Base-by-base conservation (phyloP, 2,113 vertebrate species). In the Rafetus swinhoei region DNA sequence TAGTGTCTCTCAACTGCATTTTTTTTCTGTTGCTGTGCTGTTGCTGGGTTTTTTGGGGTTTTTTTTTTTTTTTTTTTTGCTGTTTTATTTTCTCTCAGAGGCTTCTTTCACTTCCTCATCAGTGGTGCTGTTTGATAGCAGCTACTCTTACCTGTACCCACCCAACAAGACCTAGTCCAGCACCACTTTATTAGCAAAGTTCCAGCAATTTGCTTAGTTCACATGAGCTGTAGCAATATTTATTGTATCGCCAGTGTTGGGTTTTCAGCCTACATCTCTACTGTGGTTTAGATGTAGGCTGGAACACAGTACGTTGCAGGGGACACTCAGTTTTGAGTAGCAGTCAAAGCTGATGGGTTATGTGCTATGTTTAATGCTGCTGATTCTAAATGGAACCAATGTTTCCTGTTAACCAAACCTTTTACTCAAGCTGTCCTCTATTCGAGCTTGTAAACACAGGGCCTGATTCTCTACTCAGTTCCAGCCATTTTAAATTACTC, bases 351-450 rank as follows among this genome's bases (percentile, higher is more conserved):
- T 8, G 22, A 19, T 45, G 53, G 14, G 53, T 54, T 54, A 54
- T 39, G 65, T 29, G 56, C 21, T 65, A 35, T 13, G 21, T 16
- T 12, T 91, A 82, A 65, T 55, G 25, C 32, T 79, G 45, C 11
- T 24, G 7, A 50, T 77, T 77, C 39, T 25, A 50, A 50, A 35
- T 45, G 74, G 74, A 50, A 77, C 21, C 50, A 22, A 77, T 77
- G 74, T 77, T 50, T 77, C 39, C 39, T 22, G 27, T 77, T 77
- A 86, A 35, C 7, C 55, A 82, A 0, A 29, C 2, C 24, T 74
- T 90, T 84, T 81, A 62, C 85, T 87, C 82, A 54, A 92, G n/a
- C 29, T 94, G 88, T 79, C 80, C 7, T 79, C 56, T 52, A 60
- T 2, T 0, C 93, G 82, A 92, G 80, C 60, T 87, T 11, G 76